These are phyloP conservation scores for Neelides sp. DNA, from an alignment of 1,140 invertebrate genomes.

Conservation along the genomic window DNA sequence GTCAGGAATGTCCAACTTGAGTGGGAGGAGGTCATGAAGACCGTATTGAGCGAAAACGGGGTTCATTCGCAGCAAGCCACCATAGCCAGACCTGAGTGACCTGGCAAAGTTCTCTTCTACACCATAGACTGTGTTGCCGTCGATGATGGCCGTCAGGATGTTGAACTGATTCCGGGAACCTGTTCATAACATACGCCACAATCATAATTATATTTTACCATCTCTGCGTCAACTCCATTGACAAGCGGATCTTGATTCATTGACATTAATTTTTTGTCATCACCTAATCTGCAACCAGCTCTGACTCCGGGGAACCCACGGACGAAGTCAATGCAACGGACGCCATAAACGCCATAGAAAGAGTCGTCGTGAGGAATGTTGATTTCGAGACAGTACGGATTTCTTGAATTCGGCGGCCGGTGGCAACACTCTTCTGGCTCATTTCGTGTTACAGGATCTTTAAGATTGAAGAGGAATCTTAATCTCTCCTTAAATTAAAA, in stretches of 20 bases:
- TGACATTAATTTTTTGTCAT: slow-evolving; percentile 37
- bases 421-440: slow-evolving; percentile 79
- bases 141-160: slow-evolving; percentile 64
- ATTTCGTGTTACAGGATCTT: slow-evolving; percentile 68
- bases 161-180: slow-evolving; percentile 67
- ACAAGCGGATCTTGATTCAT: too few species aligned
- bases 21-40: slow-evolving; percentile 70
- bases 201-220: too few species aligned
- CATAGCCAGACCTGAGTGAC: slow-evolving; percentile 63
- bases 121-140: slow-evolving; percentile 74
- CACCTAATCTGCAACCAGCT: slow-evolving; percentile 68
- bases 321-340: slow-evolving; percentile 77
- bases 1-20: slow-evolving; percentile 80
- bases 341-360: slow-evolving; percentile 71
- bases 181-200: too few species aligned
- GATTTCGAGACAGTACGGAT: slow-evolving; percentile 86
- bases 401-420: slow-evolving; percentile 57
- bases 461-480: slow-evolving; percentile 15
- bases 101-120: slow-evolving; percentile 60
- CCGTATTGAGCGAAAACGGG: slow-evolving; percentile 76
- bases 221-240: too few species aligned
- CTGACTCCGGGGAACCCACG: slow-evolving; percentile 67
- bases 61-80: slow-evolving; percentile 69
- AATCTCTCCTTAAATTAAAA: background rate
- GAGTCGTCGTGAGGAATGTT: slow-evolving; percentile 76